Percentiles rank a stretch among this genome's conserved stretches.
phyloP scores from a whole-genome alignment of 2,797 vertebrate genomes.

The Xenops minutus region DNA sequence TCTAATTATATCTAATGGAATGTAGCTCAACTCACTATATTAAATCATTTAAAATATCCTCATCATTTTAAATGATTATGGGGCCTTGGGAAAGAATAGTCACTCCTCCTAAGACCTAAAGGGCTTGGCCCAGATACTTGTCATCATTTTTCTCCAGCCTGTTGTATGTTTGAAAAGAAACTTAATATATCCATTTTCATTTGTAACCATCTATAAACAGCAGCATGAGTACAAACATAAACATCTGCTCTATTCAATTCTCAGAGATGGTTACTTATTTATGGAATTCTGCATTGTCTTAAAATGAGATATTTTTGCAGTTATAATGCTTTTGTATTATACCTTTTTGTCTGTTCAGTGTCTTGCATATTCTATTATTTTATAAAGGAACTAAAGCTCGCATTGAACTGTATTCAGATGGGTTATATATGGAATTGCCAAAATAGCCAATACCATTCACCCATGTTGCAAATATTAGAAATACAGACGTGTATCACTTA shows the following conservation, averaged over 20 bases:
- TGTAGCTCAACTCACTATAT: slow-evolving; percentile 84
- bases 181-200: slow-evolving; percentile 56
- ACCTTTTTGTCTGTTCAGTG: neutral
- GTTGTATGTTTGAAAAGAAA: slow-evolving; percentile 27
- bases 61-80: slow-evolving; percentile 74
- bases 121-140: slow-evolving; percentile 31
- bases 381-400: neutral
- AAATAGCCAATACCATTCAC: neutral
- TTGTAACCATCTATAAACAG: slow-evolving; percentile 54
- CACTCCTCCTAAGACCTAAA: slow-evolving; percentile 38
- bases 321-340: neutral
- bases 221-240: slow-evolving; percentile 51
- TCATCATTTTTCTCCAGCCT: slow-evolving; percentile 31
- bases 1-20: slow-evolving; percentile 86
- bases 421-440: neutral
- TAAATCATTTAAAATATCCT: slow-evolving; percentile 77
- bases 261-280: slow-evolving; percentile 50
- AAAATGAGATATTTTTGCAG: neutral
- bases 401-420: neutral
- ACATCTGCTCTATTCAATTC: slow-evolving; percentile 62
- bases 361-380: neutral
- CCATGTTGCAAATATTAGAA: neutral
- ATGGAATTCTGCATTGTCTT: neutral
- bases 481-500: neutral
- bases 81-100: slow-evolving; percentile 55